Evolutionary conservation across 2,797 vertebrate species (phyloP).

Genomic region (Capromys pilorides): DNA sequence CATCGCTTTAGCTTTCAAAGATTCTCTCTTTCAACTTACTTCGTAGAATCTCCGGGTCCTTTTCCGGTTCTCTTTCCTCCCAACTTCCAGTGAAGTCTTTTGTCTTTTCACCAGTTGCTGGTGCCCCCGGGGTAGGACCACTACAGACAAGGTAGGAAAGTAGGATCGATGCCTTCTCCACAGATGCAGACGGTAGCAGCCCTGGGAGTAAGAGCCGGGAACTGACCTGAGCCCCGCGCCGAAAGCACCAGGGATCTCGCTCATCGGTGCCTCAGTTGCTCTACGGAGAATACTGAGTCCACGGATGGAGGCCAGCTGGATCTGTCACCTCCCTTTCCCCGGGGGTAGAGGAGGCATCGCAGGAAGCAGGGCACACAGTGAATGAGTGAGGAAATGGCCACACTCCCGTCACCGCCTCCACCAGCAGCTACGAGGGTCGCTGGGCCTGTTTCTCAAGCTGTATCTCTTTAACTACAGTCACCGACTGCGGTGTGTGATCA

Average conservation of each 20-base stretch:
- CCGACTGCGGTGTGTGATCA: not conserved
- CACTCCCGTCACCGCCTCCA: not conserved
- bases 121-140: not conserved
- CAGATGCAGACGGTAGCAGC: not conserved
- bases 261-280: not conserved
- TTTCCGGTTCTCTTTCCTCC: not conserved
- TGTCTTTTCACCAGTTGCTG: not conserved
- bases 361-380: not conserved
- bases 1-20: not conserved
- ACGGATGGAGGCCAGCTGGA: not conserved
- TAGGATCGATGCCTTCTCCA: not conserved
- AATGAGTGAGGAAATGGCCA: not conserved
- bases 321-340: not conserved
- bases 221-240: not conserved
- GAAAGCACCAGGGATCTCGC: not conserved
- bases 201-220: not conserved
- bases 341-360: not conserved
- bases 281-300: not conserved
- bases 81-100: not conserved
- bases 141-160: slow-evolving; percentile 19
- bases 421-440: not conserved
- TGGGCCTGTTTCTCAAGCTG: not conserved
- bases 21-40: not conserved
- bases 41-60: not conserved
- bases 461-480: not conserved